Conservation (phyloP, 1,140 invertebrate species). For the Halictus rubicundus region DNA sequence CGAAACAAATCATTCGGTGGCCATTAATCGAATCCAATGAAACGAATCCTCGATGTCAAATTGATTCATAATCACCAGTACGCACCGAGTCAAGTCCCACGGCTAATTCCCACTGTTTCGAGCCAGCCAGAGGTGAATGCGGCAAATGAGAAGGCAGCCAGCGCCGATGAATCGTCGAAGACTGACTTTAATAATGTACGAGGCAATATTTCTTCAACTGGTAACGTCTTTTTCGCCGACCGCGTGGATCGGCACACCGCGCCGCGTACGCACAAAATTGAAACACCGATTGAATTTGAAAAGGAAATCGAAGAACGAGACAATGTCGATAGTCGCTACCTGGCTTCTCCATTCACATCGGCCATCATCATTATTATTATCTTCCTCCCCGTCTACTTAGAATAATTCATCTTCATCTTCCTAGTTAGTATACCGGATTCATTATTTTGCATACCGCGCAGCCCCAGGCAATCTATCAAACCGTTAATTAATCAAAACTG, state of each 20-base stretch:
- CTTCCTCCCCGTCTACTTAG: constrained; percentile 56
- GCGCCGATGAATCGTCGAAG: constrained; percentile 4
- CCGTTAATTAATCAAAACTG: constrained; percentile 64
- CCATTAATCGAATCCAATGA: background rate
- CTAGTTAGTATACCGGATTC: constrained; percentile 62
- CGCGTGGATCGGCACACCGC: too few species aligned
- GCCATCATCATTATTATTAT: constrained; percentile 60
- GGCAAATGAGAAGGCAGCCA: background rate
- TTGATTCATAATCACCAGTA: background rate
- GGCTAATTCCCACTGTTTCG: background rate
- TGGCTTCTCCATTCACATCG: constrained; percentile 46
- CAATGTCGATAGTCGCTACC: constrained; percentile 49
- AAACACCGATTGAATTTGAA: constrained; percentile 51
- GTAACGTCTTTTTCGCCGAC: constrained; percentile 14
- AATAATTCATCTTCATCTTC: constrained; percentile 66
- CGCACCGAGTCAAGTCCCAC: background rate
- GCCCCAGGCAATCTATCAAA: constrained; percentile 64
- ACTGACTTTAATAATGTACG: background rate
- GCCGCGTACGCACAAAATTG: constrained; percentile 43
- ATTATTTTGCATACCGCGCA: constrained; percentile 57
- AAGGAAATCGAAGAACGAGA: constrained; percentile 28
- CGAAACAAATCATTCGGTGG: background rate
- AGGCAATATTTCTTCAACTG: constrained; percentile 26
- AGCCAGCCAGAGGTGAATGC: background rate
- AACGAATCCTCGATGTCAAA: background rate